Conservation (phyloP, 2,888 invertebrate genomes). For the Liodrosophila aerea region DNA sequence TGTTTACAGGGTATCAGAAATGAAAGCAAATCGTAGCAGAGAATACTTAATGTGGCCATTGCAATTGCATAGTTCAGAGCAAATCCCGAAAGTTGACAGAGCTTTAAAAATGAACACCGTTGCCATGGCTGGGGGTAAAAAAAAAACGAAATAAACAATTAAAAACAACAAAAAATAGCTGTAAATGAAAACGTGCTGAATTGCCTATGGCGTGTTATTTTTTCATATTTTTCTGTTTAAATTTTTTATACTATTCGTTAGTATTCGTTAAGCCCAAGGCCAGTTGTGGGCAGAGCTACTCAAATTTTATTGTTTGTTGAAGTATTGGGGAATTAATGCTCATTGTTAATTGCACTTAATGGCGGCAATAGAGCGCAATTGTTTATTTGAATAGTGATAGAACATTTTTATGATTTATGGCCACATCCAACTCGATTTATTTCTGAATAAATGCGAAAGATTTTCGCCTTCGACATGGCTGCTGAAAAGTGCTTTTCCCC, state of each 20-base stretch:
- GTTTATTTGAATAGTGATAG: constrained; percentile 1
- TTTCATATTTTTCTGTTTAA: too few species aligned
- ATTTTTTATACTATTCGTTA: too few species aligned
- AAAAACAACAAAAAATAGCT: constrained; percentile 5
- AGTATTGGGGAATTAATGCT: constrained; percentile 25
- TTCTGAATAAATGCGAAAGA: constrained; percentile 21
- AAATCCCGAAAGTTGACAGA: constrained; percentile 33
- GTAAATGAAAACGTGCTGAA: not conserved
- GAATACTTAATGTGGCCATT: not conserved
- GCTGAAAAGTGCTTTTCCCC: constrained; percentile 24
- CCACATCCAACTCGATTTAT: constrained; percentile 45
- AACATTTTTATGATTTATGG: constrained; percentile 33
- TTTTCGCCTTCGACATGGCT: too few species aligned
- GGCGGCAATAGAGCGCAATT: constrained; percentile 25
- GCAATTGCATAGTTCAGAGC: constrained; percentile 8
- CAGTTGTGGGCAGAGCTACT: not conserved
- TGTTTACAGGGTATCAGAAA: too few species aligned
- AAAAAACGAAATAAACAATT: not conserved
- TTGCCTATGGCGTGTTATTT: too few species aligned
- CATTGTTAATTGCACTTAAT: constrained; percentile 38
- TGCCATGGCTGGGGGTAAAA: not conserved
- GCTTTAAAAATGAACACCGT: constrained; percentile 14
- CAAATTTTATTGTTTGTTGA: constrained; percentile 22
- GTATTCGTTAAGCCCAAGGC: too few species aligned
- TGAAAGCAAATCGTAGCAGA: too few species aligned